These are phyloP conservation scores for Castor canadensis DNA, from an alignment of 2,113 vertebrate species.

Conservation along the genomic window DNA sequence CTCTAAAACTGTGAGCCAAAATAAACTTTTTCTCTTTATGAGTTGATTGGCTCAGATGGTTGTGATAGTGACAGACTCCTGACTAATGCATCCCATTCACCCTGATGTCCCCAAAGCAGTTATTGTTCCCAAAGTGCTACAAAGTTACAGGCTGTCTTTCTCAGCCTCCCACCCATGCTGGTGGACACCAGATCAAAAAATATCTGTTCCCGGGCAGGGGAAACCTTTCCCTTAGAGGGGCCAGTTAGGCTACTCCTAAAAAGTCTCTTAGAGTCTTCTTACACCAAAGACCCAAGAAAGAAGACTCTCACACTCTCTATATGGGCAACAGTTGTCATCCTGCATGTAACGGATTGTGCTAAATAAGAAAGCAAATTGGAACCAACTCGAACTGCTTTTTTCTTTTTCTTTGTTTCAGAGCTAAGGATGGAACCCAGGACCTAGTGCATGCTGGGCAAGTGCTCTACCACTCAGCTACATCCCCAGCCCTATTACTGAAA, in stretches of 20 bases:
- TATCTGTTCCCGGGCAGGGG: accelerated
- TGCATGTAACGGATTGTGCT: background rate
- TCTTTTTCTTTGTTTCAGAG: too few species aligned
- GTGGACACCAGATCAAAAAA: background rate
- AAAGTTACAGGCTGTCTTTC: background rate
- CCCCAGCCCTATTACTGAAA: background rate
- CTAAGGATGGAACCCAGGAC: background rate
- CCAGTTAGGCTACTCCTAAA: background rate
- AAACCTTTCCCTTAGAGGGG: background rate
- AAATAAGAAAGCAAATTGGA: background rate
- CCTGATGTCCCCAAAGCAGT: background rate
- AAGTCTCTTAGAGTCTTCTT: background rate
- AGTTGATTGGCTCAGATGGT: background rate
- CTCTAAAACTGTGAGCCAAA: background rate
- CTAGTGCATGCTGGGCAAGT: too few species aligned
- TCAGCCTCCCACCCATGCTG: background rate
- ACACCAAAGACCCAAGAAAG: background rate
- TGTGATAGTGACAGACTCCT: background rate
- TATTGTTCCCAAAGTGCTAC: conserved; percentile 10
- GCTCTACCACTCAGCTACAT: background rate
- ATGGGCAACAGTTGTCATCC: background rate
- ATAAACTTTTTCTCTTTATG: background rate
- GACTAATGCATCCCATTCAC: background rate
- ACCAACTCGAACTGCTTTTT: background rate
- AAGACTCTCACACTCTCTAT: background rate